These are phyloP conservation scores for Steromphala cineraria DNA, from an alignment of 2,888 invertebrate species.

Conservation along the genomic window DNA sequence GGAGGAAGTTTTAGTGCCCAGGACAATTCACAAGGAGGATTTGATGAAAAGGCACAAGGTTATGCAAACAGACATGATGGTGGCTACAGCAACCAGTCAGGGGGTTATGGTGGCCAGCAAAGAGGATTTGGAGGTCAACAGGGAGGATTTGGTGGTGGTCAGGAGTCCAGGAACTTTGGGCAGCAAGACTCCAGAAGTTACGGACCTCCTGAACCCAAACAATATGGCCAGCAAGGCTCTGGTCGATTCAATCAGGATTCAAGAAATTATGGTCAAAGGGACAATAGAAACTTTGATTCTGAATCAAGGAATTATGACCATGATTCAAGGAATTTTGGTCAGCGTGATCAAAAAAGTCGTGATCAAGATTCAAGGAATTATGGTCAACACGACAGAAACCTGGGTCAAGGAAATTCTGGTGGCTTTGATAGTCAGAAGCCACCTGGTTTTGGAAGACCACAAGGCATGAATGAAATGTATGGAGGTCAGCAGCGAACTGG, in stretches of 20 bases:
- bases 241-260: slow-evolving; percentile 28
- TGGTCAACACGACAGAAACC: background rate
- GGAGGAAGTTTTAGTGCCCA: background rate
- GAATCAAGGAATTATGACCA: background rate
- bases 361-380: background rate
- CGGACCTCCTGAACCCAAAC: background rate
- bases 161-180: slow-evolving; percentile 26
- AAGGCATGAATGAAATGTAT: background rate
- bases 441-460: background rate
- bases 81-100: background rate
- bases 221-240: background rate
- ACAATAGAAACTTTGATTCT: background rate
- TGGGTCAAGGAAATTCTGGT: background rate
- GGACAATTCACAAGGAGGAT: slow-evolving; percentile 28
- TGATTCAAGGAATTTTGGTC: background rate
- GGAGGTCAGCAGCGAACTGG: background rate
- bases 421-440: background rate
- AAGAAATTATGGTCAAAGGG: slow-evolving; percentile 15
- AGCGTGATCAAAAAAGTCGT: too few relatives aligned
- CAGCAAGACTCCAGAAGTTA: background rate
- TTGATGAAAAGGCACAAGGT: background rate
- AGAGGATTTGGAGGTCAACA: slow-evolving; percentile 14
- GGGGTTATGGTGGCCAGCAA: slow-evolving; percentile 27
- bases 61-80: background rate
- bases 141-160: slow-evolving; percentile 33